phyloP scores from a whole-genome alignment of 2,888 invertebrate genomes.

The Calliphora vomitoria region DNA sequence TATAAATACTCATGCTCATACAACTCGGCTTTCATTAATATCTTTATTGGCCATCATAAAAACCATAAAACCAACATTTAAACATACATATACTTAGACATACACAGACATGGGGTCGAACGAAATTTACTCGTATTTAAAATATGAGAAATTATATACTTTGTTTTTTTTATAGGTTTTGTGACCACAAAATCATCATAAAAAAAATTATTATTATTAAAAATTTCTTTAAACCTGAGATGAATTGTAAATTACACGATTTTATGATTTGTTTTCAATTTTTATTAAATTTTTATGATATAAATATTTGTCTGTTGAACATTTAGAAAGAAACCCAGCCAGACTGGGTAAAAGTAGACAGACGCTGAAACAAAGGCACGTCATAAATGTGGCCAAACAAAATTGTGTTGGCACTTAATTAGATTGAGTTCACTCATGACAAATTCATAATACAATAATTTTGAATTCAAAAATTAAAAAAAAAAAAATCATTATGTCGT shows the following conservation, averaged over 20 bases:
- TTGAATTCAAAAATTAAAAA: neutral
- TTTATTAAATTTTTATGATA: constrained; percentile 10
- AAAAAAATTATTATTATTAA: constrained; percentile 70
- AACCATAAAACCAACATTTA: constrained; percentile 48
- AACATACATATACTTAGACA: neutral
- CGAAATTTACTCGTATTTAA: constrained; percentile 18
- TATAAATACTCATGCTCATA: neutral
- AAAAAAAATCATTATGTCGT: constrained; percentile 8
- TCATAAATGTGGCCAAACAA: constrained; percentile 17
- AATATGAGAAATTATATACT: constrained; percentile 36
- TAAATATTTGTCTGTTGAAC: neutral
- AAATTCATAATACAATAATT: constrained; percentile 49
- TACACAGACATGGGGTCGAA: neutral
- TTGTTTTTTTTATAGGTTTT: constrained; percentile 41
- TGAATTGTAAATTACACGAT: constrained; percentile 62
- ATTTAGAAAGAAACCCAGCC: constrained; percentile 4
- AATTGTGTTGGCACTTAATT: constrained; percentile 56
- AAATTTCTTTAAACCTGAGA: constrained; percentile 63
- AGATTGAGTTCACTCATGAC: constrained; percentile 56
- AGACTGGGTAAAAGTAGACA: neutral
- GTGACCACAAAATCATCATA: constrained; percentile 62
- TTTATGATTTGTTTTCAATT: constrained; percentile 58
- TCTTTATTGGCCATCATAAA: constrained; percentile 63
- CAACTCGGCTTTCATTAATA: constrained; percentile 53
- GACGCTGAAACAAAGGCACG: neutral